phyloP scores from a whole-genome alignment of 2,113 vertebrate genomes.

The Columbina picui region DNA sequence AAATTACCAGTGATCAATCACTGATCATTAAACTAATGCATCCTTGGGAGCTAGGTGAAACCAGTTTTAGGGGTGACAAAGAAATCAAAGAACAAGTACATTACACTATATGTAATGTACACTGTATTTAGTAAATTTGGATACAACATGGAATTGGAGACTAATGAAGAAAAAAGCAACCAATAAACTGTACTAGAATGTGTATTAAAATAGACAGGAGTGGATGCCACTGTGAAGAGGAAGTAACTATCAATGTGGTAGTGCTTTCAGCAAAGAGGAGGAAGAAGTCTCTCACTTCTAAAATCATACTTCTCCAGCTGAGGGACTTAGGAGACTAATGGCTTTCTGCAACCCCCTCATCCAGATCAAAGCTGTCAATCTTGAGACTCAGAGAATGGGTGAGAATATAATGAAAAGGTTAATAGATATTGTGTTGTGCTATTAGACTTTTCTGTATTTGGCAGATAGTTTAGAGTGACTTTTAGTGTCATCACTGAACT shows the following conservation, averaged over 20 bases:
- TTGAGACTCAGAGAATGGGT: not conserved
- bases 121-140: not conserved
- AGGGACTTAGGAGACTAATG: not conserved
- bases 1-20: not conserved
- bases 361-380: not conserved
- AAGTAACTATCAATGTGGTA: not conserved
- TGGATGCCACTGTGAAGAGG: not conserved
- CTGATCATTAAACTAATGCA: not conserved
- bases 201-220: not conserved
- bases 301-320: not conserved
- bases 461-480: not conserved
- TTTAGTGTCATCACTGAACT: not conserved
- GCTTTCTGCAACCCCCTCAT: not conserved
- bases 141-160: not conserved
- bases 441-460: not conserved
- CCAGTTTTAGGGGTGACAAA: not conserved
- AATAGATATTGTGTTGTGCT: not conserved
- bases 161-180: not conserved
- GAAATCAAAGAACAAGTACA: not conserved
- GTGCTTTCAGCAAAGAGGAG: not conserved
- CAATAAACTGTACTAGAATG: not conserved
- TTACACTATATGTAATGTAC: not conserved
- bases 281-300: not conserved
- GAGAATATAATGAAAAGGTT: not conserved
- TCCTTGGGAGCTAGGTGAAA: not conserved